These are phyloP conservation scores for Zonotrichia leucophrys DNA, from an alignment of 2,113 vertebrate species.

Conservation along the genomic window DNA sequence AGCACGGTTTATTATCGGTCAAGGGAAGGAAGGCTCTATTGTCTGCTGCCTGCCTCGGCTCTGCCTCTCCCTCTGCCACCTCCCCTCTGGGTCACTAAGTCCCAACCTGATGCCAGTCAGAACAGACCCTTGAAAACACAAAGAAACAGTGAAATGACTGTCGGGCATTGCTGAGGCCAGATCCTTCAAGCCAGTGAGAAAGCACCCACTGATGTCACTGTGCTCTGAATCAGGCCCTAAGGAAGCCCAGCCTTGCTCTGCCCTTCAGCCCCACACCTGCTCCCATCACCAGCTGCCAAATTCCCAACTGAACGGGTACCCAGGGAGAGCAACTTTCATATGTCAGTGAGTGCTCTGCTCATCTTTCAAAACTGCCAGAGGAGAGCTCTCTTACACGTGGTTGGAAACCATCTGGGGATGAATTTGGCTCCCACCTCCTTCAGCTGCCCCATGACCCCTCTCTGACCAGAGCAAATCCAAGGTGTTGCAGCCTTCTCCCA, in stretches of 20 bases:
- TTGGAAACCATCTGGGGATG: neutral
- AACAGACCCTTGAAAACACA: neutral
- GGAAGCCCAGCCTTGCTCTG: neutral
- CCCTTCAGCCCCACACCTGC: neutral
- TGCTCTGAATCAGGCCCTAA: neutral
- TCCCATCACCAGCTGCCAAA: neutral
- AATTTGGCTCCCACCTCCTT: neutral
- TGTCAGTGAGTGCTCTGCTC: neutral
- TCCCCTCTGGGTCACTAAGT: neutral
- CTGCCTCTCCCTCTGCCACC: neutral
- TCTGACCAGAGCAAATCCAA: neutral
- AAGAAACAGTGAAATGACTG: neutral
- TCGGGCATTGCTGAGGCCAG: neutral
- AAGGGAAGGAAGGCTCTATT: neutral
- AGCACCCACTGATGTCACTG: neutral
- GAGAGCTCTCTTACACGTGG: neutral
- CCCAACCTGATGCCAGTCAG: neutral
- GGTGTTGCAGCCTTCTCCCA: neutral
- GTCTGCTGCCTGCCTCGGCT: neutral
- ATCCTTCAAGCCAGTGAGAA: neutral
- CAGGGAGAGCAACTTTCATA: neutral
- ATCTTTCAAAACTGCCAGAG: accelerated
- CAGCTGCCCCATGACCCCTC: accelerated
- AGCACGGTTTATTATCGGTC: neutral
- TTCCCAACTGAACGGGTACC: neutral